A percentile compares a stretch with the other conserved stretches of the same genome.
Evolutionary conservation across 2,113 vertebrate species (phyloP).

Genomic region (Fulica atra): DNA sequence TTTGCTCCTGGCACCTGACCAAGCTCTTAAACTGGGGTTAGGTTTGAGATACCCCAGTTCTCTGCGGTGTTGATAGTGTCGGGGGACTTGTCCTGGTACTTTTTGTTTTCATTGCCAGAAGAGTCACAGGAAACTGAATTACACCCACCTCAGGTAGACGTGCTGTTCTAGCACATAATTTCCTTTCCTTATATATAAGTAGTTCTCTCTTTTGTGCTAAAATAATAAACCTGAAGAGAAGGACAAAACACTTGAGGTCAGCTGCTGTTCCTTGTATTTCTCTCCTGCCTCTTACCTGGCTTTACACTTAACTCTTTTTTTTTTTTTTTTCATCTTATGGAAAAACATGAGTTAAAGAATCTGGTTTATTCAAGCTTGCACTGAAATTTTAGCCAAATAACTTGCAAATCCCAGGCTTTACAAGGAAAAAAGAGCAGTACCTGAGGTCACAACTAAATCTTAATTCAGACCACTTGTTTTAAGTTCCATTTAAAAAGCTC

Average conservation of each 20-base stretch:
- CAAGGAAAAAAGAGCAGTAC: slow-evolving; percentile 50
- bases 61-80: neutral
- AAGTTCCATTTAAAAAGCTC: slow-evolving; percentile 59
- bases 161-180: neutral
- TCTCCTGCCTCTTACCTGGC: neutral
- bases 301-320: neutral
- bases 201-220: neutral
- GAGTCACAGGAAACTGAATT: neutral
- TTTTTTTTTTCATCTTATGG: neutral
- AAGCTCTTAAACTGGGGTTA: neutral
- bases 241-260: neutral
- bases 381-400: slow-evolving; percentile 59
- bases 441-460: slow-evolving; percentile 54
- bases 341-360: slow-evolving; percentile 30
- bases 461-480: slow-evolving; percentile 73
- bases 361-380: slow-evolving; percentile 41
- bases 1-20: neutral
- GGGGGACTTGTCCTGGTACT: neutral
- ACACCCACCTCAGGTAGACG: neutral
- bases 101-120: neutral
- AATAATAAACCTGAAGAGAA: neutral
- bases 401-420: slow-evolving; percentile 37
- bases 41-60: neutral
- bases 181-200: accelerated
- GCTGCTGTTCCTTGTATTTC: neutral